Evolutionary conservation across 2,888 invertebrate species (phyloP).

Genomic region (Eupithecia subumbrata): DNA sequence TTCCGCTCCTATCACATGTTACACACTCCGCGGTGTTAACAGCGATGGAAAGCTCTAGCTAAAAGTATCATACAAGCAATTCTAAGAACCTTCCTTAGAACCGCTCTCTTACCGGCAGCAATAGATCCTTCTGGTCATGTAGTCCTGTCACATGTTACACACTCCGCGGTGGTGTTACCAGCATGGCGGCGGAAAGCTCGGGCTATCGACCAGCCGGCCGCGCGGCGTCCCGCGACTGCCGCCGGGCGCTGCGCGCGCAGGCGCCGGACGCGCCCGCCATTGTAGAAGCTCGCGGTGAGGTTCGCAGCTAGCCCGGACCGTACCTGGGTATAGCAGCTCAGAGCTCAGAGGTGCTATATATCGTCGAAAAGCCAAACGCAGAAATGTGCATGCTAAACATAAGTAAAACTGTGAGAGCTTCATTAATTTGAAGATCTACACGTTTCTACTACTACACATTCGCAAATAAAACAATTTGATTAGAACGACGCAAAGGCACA

Average conservation of each 20-base stretch:
- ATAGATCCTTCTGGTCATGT: constrained; percentile 11
- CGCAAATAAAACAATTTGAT: too few relatives aligned
- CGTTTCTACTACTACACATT: too few relatives aligned
- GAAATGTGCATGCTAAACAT: too few relatives aligned
- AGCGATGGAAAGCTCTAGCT: not conserved
- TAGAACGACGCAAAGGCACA: too few relatives aligned
- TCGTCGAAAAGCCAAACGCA: too few relatives aligned
- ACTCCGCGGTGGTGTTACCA: constrained; percentile 65
- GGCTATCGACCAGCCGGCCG: constrained; percentile 81
- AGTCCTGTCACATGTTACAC: constrained; percentile 30
- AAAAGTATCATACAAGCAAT: not conserved
- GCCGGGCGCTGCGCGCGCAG: constrained; percentile 77
- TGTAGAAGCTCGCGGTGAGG: constrained; percentile 43
- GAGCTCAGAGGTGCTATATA: not conserved
- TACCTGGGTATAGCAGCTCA: not conserved
- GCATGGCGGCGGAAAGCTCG: constrained; percentile 70
- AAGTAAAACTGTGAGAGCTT: too few relatives aligned
- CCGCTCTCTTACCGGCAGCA: constrained; percentile 18
- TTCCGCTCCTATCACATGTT: not conserved
- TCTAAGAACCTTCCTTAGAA: not conserved
- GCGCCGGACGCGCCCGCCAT: constrained; percentile 55
- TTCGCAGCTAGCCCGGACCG: constrained; percentile 14
- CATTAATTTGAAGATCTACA: too few relatives aligned
- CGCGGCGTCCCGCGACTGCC: constrained; percentile 77
- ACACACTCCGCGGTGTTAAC: not conserved